A percentile compares a stretch with the other conserved stretches of the same genome.
phyloP scores from a whole-genome alignment of 2,113 vertebrate species.

The Pontoporia blainvillei region DNA sequence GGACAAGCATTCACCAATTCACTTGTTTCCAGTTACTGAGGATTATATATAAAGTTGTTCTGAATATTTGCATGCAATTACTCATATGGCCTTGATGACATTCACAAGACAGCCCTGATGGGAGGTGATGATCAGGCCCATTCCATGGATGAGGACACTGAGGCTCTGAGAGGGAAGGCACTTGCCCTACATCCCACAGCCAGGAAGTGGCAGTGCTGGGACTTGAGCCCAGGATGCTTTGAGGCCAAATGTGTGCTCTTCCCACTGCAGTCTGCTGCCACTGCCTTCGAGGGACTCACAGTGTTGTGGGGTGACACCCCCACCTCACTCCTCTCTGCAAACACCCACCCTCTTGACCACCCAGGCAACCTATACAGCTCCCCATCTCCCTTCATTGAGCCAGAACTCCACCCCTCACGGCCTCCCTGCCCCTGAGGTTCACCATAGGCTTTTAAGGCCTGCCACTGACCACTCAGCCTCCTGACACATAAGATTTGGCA shows the following conservation, averaged over 20 bases:
- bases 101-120: not conserved
- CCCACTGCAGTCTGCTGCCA: no score
- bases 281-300: not conserved
- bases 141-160: not conserved
- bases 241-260: not conserved
- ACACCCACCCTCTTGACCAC: not conserved
- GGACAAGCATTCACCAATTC: no score
- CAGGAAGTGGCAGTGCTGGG: not conserved
- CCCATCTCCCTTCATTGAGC: not conserved
- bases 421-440: not conserved
- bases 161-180: not conserved
- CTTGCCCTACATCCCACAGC: not conserved
- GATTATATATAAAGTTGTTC: not conserved
- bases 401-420: not conserved
- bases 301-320: not conserved
- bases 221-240: not conserved
- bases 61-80: not conserved
- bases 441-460: not conserved
- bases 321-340: not conserved
- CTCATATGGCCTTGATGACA: not conserved
- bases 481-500: not conserved
- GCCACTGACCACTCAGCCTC: not conserved
- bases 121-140: fast-evolving
- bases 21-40: not conserved
- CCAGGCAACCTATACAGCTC: not conserved